These are phyloP conservation scores for Parapsyche elsis DNA, from an alignment of 1,140 invertebrate species.

Conservation along the genomic window DNA sequence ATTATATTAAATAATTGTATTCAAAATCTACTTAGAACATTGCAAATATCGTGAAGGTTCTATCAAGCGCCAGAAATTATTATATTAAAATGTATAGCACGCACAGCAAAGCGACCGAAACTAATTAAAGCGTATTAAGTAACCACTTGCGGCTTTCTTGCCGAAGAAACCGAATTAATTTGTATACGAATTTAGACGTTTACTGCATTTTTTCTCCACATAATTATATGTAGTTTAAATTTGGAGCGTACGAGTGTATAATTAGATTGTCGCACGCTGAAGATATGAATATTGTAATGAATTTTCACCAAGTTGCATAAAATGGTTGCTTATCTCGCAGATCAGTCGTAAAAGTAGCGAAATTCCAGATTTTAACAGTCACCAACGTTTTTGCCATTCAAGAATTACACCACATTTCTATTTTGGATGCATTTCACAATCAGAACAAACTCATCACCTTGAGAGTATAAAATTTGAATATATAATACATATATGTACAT, in stretches of 20 bases:
- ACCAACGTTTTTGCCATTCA: no score
- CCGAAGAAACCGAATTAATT: background rate
- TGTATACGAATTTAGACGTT: background rate
- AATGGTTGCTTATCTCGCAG: background rate
- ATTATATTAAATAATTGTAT: no score
- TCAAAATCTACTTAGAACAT: no score
- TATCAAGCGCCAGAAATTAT: no score
- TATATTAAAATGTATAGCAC: background rate
- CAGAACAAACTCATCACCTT: no score
- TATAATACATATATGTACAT: no score
- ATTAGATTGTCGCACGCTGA: background rate
- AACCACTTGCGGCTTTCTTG: background rate
- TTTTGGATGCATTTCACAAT: no score
- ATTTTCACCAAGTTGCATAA: conserved; percentile 38
- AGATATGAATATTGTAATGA: conserved; percentile 35
- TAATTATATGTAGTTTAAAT: background rate
- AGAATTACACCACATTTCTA: no score
- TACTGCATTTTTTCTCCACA: background rate
- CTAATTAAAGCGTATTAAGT: background rate
- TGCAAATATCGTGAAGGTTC: no score
- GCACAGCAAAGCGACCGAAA: background rate
- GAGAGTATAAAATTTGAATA: no score
- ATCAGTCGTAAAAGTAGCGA: conserved; percentile 7
- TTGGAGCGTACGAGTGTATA: background rate
- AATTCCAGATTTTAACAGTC: background rate